Evolutionary conservation across 1,140 invertebrate species (phyloP).

Genomic region (Habropoda laboriosa): DNA sequence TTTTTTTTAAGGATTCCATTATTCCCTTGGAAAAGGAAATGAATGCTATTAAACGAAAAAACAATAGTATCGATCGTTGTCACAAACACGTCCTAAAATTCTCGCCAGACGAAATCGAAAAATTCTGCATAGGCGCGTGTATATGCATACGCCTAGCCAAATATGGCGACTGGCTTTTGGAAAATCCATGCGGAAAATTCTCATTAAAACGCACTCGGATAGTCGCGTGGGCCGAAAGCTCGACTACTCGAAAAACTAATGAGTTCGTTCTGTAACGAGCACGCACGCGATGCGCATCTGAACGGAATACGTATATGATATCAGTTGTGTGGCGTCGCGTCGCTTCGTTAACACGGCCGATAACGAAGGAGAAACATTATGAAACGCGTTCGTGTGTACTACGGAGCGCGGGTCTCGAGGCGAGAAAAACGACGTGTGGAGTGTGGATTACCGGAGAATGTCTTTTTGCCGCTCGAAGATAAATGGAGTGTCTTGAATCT

Average conservation of each 20-base stretch:
- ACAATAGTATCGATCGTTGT: too few species aligned
- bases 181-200: conserved; percentile 8
- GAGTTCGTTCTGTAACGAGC: neutral
- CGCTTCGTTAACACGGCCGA: neutral
- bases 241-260: conserved; percentile 12
- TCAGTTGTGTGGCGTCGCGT: neutral
- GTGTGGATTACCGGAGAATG: conserved; percentile 5
- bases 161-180: too few species aligned
- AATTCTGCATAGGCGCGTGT: too few species aligned
- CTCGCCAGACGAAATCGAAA: neutral
- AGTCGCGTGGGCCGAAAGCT: neutral
- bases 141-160: too few species aligned
- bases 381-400: neutral
- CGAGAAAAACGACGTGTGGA: neutral
- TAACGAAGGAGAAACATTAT: conserved; percentile 2
- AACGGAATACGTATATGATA: too few species aligned
- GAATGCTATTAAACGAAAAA: too few species aligned
- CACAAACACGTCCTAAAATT: too few species aligned
- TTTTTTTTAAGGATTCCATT: neutral
- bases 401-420: too few species aligned
- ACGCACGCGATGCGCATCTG: neutral
- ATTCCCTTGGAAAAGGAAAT: neutral
- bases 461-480: neutral
- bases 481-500: conserved; percentile 23
- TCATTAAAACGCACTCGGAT: neutral